A percentile compares a stretch with the other conserved stretches of the same genome.
Evolutionary conservation across 2,797 vertebrate species (phyloP).

Genomic region (Pogonophryne albipinna): DNA sequence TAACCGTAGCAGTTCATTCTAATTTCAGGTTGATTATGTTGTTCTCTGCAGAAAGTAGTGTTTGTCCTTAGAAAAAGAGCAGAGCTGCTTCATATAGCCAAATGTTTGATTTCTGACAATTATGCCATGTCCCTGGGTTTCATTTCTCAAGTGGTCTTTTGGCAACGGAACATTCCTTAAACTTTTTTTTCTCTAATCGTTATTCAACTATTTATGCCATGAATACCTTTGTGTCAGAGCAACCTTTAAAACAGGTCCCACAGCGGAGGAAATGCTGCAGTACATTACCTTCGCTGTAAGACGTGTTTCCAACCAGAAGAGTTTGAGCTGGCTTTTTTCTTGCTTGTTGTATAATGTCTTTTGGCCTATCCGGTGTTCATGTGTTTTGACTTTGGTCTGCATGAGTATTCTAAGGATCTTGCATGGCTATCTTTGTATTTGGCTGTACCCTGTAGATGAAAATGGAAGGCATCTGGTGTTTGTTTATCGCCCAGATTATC

Average conservation of each 20-base stretch:
- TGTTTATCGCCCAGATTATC: conserved; percentile 51
- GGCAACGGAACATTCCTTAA: conserved; percentile 10
- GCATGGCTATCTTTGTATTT: conserved; percentile 39
- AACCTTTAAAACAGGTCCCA: conserved; percentile 43
- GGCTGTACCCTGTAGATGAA: conserved; percentile 32
- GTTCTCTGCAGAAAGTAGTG: neutral
- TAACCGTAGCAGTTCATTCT: neutral
- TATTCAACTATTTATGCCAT: conserved; percentile 38
- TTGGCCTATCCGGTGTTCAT: neutral
- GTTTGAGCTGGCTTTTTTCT: conserved; percentile 24
- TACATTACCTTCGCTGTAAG: neutral
- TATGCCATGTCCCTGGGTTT: conserved; percentile 24
- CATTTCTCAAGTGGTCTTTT: conserved; percentile 35
- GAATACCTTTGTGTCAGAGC: conserved; percentile 53
- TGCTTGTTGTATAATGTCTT: neutral
- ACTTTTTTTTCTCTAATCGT: conserved; percentile 2
- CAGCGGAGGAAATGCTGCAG: conserved; percentile 34
- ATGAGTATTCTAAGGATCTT: conserved; percentile 40
- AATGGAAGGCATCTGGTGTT: conserved; percentile 56
- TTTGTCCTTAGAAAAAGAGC: conserved; percentile 9
- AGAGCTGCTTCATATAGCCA: conserved; percentile 15
- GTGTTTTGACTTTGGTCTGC: conserved; percentile 35
- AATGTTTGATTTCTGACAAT: conserved; percentile 36
- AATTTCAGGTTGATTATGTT: conserved; percentile 16
- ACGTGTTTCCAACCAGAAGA: neutral